These are phyloP conservation scores for Peromyscus leucopus DNA, from an alignment of 2,113 vertebrate species.

Conservation along the genomic window DNA sequence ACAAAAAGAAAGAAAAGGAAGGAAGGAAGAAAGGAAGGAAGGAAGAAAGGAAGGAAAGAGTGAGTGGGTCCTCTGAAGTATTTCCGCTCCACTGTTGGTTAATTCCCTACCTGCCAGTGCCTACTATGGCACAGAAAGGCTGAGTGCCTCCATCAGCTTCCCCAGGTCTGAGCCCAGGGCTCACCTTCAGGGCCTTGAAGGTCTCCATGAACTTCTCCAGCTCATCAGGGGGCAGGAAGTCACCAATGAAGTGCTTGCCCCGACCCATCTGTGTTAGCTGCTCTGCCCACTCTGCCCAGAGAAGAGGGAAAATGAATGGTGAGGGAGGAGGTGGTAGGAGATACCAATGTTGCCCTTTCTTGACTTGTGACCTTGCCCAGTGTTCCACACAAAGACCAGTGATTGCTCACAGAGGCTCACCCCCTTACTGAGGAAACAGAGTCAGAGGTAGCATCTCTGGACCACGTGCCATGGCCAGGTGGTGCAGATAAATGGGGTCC, in stretches of 20 bases:
- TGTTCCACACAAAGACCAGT: background rate
- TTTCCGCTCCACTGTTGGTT: background rate
- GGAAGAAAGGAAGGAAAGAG: too few relatives aligned
- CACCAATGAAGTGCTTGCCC: constrained; percentile 98
- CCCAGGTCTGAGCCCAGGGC: background rate
- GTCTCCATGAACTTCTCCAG: constrained; percentile 99
- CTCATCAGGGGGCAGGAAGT: constrained; percentile 97
- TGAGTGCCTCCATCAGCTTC: background rate
- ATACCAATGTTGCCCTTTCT: background rate
- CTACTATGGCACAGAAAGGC: background rate
- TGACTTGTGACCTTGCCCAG: background rate
- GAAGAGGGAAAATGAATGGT: background rate
- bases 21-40: too few relatives aligned
- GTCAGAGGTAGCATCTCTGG: background rate
- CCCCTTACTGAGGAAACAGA: background rate
- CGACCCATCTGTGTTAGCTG: constrained; percentile 98
- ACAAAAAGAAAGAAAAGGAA: too few relatives aligned
- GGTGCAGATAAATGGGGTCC: background rate
- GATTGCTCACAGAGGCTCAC: background rate
- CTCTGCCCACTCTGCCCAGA: constrained; percentile 95
- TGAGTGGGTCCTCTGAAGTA: background rate
- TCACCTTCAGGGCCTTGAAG: constrained; percentile 97
- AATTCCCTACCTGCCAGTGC: background rate
- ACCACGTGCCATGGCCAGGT: background rate
- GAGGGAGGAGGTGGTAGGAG: accelerated